Conservation (phyloP, 1,140 invertebrate genomes). For the Mamestra configurata region DNA sequence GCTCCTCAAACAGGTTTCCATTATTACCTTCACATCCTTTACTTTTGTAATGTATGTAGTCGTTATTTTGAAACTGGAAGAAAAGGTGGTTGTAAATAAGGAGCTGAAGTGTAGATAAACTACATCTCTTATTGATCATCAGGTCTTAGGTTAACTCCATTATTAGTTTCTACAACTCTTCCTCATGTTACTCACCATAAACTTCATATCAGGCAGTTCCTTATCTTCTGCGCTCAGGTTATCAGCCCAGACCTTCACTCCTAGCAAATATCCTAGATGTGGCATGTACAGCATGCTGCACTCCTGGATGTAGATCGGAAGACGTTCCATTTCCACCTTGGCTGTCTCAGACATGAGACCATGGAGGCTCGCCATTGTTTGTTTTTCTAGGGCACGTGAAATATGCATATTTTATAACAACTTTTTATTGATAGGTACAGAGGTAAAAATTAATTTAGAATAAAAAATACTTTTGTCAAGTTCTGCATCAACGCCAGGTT, state of each 20-base stretch:
- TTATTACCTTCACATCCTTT: conserved; percentile 91
- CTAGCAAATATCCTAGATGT: conserved; percentile 93
- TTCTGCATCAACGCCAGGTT: conserved; percentile 90
- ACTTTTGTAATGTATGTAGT: conserved; percentile 93
- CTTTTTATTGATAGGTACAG: too few relatives aligned
- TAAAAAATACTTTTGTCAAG: conserved; percentile 90
- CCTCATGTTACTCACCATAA: conserved; percentile 87
- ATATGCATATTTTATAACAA: not conserved
- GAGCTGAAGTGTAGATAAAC: too few relatives aligned
- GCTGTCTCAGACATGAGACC: conserved; percentile 90
- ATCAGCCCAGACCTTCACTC: conserved; percentile 90
- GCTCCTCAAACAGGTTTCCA: too few relatives aligned
- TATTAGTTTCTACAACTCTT: not conserved
- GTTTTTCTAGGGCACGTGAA: conserved; percentile 74
- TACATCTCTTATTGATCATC: too few relatives aligned
- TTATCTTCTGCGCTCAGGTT: conserved; percentile 87
- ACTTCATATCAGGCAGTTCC: conserved; percentile 90
- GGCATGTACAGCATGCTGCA: conserved; percentile 94
- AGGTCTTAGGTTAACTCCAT: too few relatives aligned
- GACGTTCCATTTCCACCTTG: conserved; percentile 90
- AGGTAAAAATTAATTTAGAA: not conserved
- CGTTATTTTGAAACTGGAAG: conserved; percentile 90
- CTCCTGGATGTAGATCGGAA: conserved; percentile 90
- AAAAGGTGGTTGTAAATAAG: too few relatives aligned
- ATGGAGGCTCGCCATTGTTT: conserved; percentile 87